Percentiles rank a stretch among this genome's conserved stretches.
These are phyloP conservation scores for Anticlea derivata DNA, from an alignment of 2,888 invertebrate species.

Conservation along the genomic window DNA sequence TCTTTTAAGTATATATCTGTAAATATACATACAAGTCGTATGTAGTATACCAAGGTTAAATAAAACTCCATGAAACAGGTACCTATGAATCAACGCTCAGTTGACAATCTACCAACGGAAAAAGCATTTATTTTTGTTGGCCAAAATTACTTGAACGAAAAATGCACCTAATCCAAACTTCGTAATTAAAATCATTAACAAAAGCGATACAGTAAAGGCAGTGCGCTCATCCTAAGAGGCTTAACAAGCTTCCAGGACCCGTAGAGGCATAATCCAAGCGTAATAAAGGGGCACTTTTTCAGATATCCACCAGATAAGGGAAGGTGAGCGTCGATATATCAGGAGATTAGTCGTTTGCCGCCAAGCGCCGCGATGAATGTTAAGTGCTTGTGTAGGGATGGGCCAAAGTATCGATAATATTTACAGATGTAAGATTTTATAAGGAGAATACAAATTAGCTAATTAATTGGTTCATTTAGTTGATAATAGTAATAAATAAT, in stretches of 20 bases:
- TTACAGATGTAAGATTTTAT: not conserved
- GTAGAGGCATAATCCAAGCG: constrained; percentile 57
- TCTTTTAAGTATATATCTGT: too few species aligned
- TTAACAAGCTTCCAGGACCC: constrained; percentile 39
- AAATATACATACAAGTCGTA: too few species aligned
- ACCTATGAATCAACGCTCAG: too few species aligned
- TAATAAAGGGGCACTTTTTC: constrained; percentile 77
- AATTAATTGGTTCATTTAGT: too few species aligned
- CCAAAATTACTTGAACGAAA: not conserved
- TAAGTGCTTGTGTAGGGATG: constrained; percentile 61
- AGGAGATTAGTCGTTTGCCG: constrained; percentile 78
- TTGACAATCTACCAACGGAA: too few species aligned
- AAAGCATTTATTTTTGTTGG: too few species aligned
- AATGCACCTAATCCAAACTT: not conserved
- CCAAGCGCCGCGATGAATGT: constrained; percentile 68
- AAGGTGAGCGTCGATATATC: constrained; percentile 80
- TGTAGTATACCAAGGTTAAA: too few species aligned
- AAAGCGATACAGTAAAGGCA: not conserved
- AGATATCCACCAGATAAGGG: constrained; percentile 70
- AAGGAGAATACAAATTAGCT: too few species aligned
- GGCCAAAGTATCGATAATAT: constrained; percentile 23
- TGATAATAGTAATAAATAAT: too few species aligned
- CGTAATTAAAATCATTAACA: constrained; percentile 3
- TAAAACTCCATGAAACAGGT: too few species aligned
- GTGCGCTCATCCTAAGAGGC: constrained; percentile 39